Percentiles rank a stretch among this genome's conserved stretches.
Conservation (phyloP, 1,140 invertebrate species). For the Magallana ariakensis region DNA sequence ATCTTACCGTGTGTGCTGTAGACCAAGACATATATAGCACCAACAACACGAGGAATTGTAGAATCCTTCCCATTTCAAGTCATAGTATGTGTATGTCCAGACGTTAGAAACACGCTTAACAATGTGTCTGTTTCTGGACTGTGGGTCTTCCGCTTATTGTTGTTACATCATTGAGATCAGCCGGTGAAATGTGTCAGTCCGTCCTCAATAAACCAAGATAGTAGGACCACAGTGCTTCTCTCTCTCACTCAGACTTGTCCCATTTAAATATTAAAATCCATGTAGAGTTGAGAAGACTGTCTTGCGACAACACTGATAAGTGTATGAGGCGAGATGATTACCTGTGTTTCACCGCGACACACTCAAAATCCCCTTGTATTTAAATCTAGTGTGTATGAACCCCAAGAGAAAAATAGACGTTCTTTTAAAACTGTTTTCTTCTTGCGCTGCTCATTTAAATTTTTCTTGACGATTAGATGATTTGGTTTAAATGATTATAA, state of each 20-base stretch:
- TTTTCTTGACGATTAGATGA: neutral
- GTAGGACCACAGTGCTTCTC: neutral
- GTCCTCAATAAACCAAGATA: conserved; percentile 7
- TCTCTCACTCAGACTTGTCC: neutral
- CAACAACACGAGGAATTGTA: neutral
- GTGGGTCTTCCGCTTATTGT: no score
- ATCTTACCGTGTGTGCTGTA: neutral
- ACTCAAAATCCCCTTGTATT: conserved; percentile 1
- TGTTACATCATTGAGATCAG: conserved; percentile 6
- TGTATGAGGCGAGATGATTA: neutral
- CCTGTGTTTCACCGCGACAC: neutral
- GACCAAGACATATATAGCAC: neutral
- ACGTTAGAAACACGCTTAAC: neutral
- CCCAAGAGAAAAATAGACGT: neutral
- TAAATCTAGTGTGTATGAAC: neutral
- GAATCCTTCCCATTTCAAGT: neutral
- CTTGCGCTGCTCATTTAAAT: neutral
- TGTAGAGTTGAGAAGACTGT: neutral
- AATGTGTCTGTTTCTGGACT: no score
- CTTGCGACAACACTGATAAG: conserved; percentile 13
- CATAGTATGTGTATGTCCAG: neutral
- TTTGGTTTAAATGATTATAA: neutral
- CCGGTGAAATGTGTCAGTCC: neutral
- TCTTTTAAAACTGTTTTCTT: neutral
- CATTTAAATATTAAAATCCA: conserved; percentile 34